Base-by-base conservation (phyloP, 2,797 vertebrate genomes). In the Acrossocheilus wenchowensis region DNA sequence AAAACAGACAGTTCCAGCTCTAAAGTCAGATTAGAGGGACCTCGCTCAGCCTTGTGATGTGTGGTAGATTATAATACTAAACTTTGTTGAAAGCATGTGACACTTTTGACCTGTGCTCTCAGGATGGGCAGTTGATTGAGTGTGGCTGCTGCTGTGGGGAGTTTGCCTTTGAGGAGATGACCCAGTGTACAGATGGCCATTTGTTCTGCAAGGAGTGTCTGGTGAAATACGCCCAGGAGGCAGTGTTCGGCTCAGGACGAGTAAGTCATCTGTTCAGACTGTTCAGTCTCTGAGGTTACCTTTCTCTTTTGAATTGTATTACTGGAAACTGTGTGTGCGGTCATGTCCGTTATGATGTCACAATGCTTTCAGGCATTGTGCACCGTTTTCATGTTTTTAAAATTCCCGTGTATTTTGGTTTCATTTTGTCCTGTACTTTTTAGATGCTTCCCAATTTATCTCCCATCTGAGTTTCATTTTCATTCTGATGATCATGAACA, bases 201-300 rank as follows among this genome's bases (percentile, higher is more conserved):
- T 95, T 99, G 81, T 99, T 99, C 95, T 99, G 98, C 93, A 97
- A 99, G 94, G 98, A 99, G 91, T 99, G 98, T 94, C 96, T 99
- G 90, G 97, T 99, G 91, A 98, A 96, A 93, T 99, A 99, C 0
- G 97, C 98, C 91, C 97, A 99, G 94, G 98, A 99, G 94, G 98
- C 98, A 0, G 98, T 99, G 26, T 99, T 99, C 73, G 98, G 98
- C 90, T 96, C 97, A 15, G 98, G 97, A 82, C 96, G 97, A 96
- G 98, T 99, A 94, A 94, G 95, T 71, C 80, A 36, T 64, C 39
- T 71, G 12, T 71, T 69, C 14, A 26, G 26, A 45, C 39, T 71
- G 12, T 71, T 52, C 14, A 26, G 39, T 52, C 21, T 80, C 60
- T 7, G 26, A 34, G 9, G 10, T 26, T 73, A 60, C 81, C 8